These are phyloP conservation scores for Corythornis madagascariensis DNA, from an alignment of 2,113 vertebrate genomes.

Conservation along the genomic window DNA sequence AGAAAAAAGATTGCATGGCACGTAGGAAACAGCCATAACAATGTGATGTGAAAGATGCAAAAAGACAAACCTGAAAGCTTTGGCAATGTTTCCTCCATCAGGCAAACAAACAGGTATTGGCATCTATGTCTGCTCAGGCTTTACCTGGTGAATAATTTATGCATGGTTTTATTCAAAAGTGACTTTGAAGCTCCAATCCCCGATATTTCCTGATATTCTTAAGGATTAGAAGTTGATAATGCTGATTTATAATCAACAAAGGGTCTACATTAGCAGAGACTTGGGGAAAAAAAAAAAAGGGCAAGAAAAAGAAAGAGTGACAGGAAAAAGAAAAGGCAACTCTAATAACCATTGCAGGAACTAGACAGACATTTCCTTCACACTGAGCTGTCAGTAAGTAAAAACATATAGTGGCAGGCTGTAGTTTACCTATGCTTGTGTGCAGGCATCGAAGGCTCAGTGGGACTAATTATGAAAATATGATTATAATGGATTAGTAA, in stretches of 20 bases:
- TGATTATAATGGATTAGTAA: conserved; percentile 80
- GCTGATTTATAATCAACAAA: conserved; percentile 47
- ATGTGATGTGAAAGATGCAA: neutral
- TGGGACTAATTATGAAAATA: conserved; percentile 83
- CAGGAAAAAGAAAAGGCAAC: conserved; percentile 36
- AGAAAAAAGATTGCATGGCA: neutral
- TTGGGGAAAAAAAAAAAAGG: neutral
- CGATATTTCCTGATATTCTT: neutral
- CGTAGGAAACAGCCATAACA: rapidly evolving
- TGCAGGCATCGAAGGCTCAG: conserved; percentile 64
- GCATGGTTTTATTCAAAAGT: conserved; percentile 64
- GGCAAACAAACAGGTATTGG: conserved; percentile 59
- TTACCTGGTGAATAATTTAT: conserved; percentile 71
- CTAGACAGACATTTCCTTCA: conserved; percentile 63
- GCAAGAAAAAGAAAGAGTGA: neutral
- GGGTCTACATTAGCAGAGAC: neutral
- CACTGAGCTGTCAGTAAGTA: conserved; percentile 68
- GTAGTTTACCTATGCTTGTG: conserved; percentile 69
- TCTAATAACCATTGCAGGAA: conserved; percentile 49
- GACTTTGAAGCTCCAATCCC: conserved; percentile 58
- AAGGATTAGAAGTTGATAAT: conserved; percentile 26
- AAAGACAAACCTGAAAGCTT: conserved; percentile 17
- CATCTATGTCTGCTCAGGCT: conserved; percentile 56
- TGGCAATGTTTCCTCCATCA: neutral
- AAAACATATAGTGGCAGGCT: conserved; percentile 67